Conservation (phyloP, 2,113 vertebrate species). For the Acrocephalus arundinaceus region DNA sequence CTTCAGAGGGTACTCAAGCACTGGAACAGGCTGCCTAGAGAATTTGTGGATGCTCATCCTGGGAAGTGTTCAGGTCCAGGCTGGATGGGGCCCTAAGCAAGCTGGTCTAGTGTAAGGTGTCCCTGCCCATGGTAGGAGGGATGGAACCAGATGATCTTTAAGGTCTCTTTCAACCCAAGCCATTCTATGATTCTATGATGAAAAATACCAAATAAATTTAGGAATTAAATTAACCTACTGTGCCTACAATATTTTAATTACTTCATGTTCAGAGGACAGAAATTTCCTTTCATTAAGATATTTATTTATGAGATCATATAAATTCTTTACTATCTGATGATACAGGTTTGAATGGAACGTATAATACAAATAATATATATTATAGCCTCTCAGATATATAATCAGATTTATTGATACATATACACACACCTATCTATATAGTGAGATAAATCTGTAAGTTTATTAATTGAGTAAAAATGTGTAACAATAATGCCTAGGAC, state of each 20-base stretch:
- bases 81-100: neutral
- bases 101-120: neutral
- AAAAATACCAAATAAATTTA: neutral
- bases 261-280: neutral
- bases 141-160: neutral
- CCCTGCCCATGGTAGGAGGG: neutral
- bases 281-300: neutral
- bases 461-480: neutral
- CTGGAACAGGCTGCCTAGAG: neutral
- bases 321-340: neutral
- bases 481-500: neutral
- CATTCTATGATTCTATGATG: neutral
- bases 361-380: neutral
- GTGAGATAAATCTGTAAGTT: neutral
- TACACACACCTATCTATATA: neutral
- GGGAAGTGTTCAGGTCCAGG: neutral
- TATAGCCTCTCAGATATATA: neutral
- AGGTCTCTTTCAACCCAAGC: neutral
- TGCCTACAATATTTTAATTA: neutral
- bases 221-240: neutral
- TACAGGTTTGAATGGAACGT: neutral
- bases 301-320: neutral
- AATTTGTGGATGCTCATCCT: neutral
- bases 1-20: neutral
- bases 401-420: neutral